Evolutionary conservation across 2,797 vertebrate species (phyloP), one percentile per base, ranked within the genome.

Genomic region (Acanthurus leucopareius): DNA sequence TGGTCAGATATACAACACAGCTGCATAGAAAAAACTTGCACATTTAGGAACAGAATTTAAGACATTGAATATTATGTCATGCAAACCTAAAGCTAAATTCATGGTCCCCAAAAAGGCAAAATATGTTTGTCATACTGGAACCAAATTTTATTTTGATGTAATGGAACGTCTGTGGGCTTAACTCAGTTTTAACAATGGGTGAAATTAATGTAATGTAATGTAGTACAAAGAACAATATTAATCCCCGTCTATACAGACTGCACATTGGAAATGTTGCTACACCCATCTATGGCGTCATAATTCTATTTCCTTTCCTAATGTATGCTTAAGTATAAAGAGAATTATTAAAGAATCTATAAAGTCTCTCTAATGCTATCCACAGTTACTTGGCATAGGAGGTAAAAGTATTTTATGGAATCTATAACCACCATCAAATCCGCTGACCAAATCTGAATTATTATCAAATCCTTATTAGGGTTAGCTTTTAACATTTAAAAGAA

Each of bases 81-180:
- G 14, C 3, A 32, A 17, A 59, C n/a, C 20, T 52, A 42, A 73
- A 66, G 16, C 16, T 58, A 22, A 66, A 62, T 68, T 16, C 49
- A 20, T 44, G 28, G 19, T n/a, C 44, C 35, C 52, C 8, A 2
- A 65, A 45, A 75, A 47, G 40, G 13, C n/a, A 17, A 69, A 82
- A 87, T 62, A 65, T 77, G 81, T 60, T 56, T 48, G 49, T 75
- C 73, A 73, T 48, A 38, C 25, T 71, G 67, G 5, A 84, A 54
- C 10, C 42, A 64, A 53, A 71, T 48, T 25, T 6, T 44, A 35
- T 28, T 74, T 7, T 47, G 25, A 71, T 70, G 64, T 42, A 51
- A 40, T 32, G n/a, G 19, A 0, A 1, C 28, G 4, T 4, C 38
- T 51, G 10, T 20, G 6, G 19, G 25, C 44, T 42, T 25, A 38